These are phyloP conservation scores for Callitettix versicolor DNA, from an alignment of 1,140 invertebrate species.

Conservation along the genomic window DNA sequence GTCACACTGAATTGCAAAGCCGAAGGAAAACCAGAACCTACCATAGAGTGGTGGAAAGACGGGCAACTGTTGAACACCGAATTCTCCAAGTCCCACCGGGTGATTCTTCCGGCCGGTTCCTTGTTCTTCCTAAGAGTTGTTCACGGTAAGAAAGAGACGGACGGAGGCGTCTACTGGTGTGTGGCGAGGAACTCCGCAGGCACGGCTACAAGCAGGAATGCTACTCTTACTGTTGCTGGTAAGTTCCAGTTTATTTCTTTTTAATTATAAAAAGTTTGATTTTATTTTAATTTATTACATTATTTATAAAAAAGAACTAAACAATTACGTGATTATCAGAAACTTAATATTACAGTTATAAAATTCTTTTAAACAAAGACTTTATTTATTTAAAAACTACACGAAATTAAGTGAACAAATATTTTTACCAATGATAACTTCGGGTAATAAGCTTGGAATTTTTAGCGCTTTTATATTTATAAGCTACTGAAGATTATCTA, in stretches of 20 bases:
- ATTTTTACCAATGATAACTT: no score
- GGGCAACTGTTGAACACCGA: conserved; percentile 58
- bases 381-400: no score
- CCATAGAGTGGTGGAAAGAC: conserved; percentile 85
- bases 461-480: no score
- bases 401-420: no score
- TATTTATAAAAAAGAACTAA: no score
- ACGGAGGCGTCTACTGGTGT: conserved; percentile 79
- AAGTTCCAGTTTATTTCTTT: conserved; percentile 30
- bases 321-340: no score
- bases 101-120: conserved; percentile 24
- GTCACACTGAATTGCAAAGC: conserved; percentile 84
- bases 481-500: no score
- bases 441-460: no score
- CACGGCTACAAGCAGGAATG: conserved; percentile 57
- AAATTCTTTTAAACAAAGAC: no score
- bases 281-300: no score
- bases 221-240: conserved; percentile 69
- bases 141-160: conserved; percentile 71
- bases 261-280: no score
- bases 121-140: conserved; percentile 50
- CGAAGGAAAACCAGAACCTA: conserved; percentile 77
- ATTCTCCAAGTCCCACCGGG: conserved; percentile 20
- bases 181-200: conserved; percentile 76
- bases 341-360: no score